A percentile compares a stretch with the other conserved stretches of the same genome.
These are phyloP conservation scores for Drosophila anomalata DNA, from an alignment of 2,888 invertebrate species.

Conservation along the genomic window DNA sequence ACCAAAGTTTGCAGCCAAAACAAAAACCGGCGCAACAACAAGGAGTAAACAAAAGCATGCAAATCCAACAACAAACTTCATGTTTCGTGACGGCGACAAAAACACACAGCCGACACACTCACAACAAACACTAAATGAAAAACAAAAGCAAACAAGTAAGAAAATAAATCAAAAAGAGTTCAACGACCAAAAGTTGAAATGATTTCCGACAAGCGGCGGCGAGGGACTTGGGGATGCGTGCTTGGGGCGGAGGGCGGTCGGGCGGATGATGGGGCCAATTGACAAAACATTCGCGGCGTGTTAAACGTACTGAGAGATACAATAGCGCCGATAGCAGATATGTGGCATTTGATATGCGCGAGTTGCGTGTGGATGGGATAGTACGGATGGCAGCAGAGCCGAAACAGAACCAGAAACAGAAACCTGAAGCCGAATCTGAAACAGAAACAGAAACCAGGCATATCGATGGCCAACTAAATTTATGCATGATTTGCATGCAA, in stretches of 20 bases:
- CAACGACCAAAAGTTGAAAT: constrained; percentile 77
- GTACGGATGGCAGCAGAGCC: not conserved
- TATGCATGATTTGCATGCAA: constrained; percentile 69
- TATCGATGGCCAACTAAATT: constrained; percentile 58
- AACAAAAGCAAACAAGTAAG: constrained; percentile 31
- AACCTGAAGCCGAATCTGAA: constrained; percentile 6
- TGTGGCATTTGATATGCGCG: constrained; percentile 54
- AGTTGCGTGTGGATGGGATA: constrained; percentile 52
- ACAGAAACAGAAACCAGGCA: constrained; percentile 16
- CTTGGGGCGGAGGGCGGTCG: not conserved
- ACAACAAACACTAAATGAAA: constrained; percentile 22
- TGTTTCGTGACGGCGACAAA: constrained; percentile 52
- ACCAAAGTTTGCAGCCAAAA: constrained; percentile 8
- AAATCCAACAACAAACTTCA: constrained; percentile 40
- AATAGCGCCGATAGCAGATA: constrained; percentile 43
- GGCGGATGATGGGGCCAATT: constrained; percentile 29
- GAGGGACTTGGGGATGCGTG: constrained; percentile 8
- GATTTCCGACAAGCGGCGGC: constrained; percentile 11
- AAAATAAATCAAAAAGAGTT: constrained; percentile 74
- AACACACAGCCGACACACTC: constrained; percentile 18
- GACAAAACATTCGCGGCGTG: constrained; percentile 33
- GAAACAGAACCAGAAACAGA: constrained; percentile 14
- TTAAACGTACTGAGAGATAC: constrained; percentile 55
- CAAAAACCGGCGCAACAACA: constrained; percentile 8
- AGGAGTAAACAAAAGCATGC: constrained; percentile 20